These are phyloP conservation scores for Drosophila simulans DNA, from an alignment of 1,140 invertebrate species.

Conservation along the genomic window DNA sequence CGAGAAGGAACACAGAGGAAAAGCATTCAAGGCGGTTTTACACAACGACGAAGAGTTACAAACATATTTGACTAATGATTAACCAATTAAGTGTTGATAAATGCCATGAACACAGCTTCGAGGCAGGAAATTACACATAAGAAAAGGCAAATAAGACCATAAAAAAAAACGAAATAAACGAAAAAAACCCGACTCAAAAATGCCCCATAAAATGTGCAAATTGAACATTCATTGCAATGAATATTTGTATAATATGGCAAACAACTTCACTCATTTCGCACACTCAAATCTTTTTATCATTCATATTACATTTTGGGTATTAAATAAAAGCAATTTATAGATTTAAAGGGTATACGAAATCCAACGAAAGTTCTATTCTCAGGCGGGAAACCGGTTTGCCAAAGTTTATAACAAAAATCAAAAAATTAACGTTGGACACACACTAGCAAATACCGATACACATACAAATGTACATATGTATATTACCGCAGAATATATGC, in stretches of 20 bases:
- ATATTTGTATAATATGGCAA: neutral
- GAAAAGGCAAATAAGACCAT: neutral
- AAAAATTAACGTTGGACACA: constrained; percentile 20
- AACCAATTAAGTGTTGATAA: constrained; percentile 81
- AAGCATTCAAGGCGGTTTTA: neutral
- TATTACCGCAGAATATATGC: constrained; percentile 23
- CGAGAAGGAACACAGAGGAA: constrained; percentile 1
- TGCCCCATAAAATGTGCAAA: neutral
- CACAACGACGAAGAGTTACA: constrained; percentile 38
- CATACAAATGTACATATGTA: neutral
- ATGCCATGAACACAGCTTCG: constrained; percentile 24
- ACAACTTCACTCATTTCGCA: neutral
- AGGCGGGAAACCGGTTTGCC: constrained; percentile 25
- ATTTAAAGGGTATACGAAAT: constrained; percentile 12
- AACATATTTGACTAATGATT: constrained; percentile 80
- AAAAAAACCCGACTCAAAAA: constrained; percentile 1
- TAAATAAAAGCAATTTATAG: neutral
- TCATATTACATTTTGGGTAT: neutral
- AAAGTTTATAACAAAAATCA: constrained; percentile 28
- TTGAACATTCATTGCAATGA: neutral
- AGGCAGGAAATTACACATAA: constrained; percentile 44
- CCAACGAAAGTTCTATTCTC: neutral
- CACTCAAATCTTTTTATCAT: too few relatives aligned
- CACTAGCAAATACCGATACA: neutral
- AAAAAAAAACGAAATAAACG: neutral